Percentiles rank a stretch among this genome's conserved stretches.
These are phyloP conservation scores for Crocallis elinguaria DNA, from an alignment of 2,888 invertebrate species.

Conservation along the genomic window DNA sequence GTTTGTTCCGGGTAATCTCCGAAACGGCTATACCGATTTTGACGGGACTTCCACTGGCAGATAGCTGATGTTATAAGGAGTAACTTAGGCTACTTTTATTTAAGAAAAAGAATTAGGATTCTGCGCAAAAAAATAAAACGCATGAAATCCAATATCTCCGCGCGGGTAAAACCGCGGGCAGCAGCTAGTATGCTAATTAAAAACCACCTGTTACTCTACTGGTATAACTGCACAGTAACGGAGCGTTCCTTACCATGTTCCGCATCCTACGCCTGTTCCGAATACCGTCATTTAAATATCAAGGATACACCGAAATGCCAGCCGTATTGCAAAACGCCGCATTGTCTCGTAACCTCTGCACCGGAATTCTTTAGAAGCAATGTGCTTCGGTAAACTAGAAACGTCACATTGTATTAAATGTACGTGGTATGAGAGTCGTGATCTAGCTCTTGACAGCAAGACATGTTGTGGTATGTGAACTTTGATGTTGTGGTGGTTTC, in stretches of 20 bases:
- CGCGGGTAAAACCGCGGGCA: too few relatives aligned
- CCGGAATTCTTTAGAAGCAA: slow-evolving; percentile 36
- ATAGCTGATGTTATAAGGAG: too few relatives aligned
- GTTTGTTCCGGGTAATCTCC: too few relatives aligned
- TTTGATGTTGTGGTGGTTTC: slow-evolving; percentile 5
- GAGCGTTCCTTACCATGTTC: slow-evolving; percentile 51
- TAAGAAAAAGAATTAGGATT: too few relatives aligned
- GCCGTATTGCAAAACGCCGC: slow-evolving; percentile 62
- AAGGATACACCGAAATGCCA: slow-evolving; percentile 82
- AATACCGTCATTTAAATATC: slow-evolving; percentile 79
- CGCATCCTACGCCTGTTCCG: slow-evolving; percentile 73
- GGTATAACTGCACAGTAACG: not conserved
- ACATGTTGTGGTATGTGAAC: slow-evolving; percentile 22
- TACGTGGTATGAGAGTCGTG: slow-evolving; percentile 39
- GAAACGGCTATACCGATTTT: too few relatives aligned
- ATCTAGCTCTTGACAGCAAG: slow-evolving; percentile 38
- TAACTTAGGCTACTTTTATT: too few relatives aligned
- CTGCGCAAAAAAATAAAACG: too few relatives aligned
- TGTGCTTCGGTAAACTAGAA: slow-evolving; percentile 42
- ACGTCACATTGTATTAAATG: slow-evolving; percentile 43
- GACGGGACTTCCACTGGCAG: too few relatives aligned
- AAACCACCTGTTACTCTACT: slow-evolving; percentile 8
- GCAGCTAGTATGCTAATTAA: too few relatives aligned
- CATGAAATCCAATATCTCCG: too few relatives aligned
- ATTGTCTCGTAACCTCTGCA: slow-evolving; percentile 58